These are phyloP conservation scores for Boloria euphrosyne DNA, from an alignment of 2,888 invertebrate genomes.

Conservation along the genomic window DNA sequence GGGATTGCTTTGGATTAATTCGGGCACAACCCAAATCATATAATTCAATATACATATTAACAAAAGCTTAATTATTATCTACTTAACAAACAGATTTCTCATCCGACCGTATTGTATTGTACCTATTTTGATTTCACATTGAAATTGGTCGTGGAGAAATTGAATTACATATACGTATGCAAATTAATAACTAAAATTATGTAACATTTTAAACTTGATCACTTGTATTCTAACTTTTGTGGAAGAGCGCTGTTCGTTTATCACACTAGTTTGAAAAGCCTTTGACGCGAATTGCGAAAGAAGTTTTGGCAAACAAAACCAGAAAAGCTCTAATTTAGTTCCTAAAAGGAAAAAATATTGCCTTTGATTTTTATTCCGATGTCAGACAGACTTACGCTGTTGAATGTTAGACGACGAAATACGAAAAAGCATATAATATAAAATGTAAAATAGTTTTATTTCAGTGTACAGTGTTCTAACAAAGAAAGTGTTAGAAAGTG, in stretches of 20 bases:
- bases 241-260: not conserved
- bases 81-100: too few relatives aligned
- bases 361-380: conserved; percentile 13
- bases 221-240: too few relatives aligned
- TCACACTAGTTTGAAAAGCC: conserved; percentile 4
- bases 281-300: not conserved
- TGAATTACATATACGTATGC: too few relatives aligned
- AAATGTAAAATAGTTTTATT: conserved; percentile 13
- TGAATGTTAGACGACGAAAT: not conserved
- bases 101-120: too few relatives aligned
- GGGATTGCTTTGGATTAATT: conserved; percentile 26
- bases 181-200: too few relatives aligned
- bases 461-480: conserved; percentile 9
- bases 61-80: not conserved
- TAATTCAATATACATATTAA: conserved; percentile 24
- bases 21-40: conserved; percentile 22
- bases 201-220: too few relatives aligned
- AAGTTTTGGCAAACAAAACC: conserved; percentile 7
- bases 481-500: conserved; percentile 15
- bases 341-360: conserved; percentile 10
- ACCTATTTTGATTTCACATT: too few relatives aligned
- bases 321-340: conserved; percentile 9
- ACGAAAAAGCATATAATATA: not conserved
- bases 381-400: conserved; percentile 7
- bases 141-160: too few relatives aligned